Evolutionary conservation across 2,797 vertebrate species (phyloP), one percentile per base, ranked within the genome.

Genomic region (Orestias chungarensis): DNA sequence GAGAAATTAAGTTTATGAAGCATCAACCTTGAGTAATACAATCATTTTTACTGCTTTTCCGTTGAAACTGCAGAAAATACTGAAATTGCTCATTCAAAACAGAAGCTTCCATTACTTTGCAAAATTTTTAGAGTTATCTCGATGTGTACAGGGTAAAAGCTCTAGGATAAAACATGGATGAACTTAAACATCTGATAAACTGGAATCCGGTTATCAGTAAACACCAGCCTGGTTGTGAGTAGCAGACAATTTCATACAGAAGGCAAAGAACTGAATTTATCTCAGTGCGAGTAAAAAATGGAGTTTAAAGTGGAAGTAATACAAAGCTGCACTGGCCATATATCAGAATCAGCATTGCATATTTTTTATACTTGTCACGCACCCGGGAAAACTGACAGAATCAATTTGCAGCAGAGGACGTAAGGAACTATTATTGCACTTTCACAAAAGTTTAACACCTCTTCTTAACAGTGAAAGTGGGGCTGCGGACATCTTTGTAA

Each of bases 191-290:
- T 66, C 15, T 54, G 43, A 54, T 70, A 42, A 31, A 46, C n/a
- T 68, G 66, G 15, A 73, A 73, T 68, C 40, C 55, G n/a, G 55
- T 43, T 65, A 40, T 69, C 49, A 27, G 27, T 66, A 47, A 80
- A 81, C 44, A 66, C 43, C 79, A 52, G 73, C 17, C 47, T 14
- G 61, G 59, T 52, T 80, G 67, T 47, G 67, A 38, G 52, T 31
- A 75, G 35, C 27, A 71, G 73, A 29, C 18, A 47, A 50, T 79
- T 85, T 76, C 82, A 85, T 79, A 78, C 73, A 77, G 77, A 3
- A 11, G 10, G 14, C 15, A 8, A 29, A 66, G 43, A 44, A 74
- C 61, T 15, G 38, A 72, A 82, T 74, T 33, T 38, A 71, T 65
- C 14, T 46, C 18, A 46, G 33, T 42, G 23, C 6, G 74, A 46